Evolutionary conservation across 2,888 invertebrate genomes (phyloP), one percentile per base, ranked within the genome.

Genomic region (Lithophane leautieri): DNA sequence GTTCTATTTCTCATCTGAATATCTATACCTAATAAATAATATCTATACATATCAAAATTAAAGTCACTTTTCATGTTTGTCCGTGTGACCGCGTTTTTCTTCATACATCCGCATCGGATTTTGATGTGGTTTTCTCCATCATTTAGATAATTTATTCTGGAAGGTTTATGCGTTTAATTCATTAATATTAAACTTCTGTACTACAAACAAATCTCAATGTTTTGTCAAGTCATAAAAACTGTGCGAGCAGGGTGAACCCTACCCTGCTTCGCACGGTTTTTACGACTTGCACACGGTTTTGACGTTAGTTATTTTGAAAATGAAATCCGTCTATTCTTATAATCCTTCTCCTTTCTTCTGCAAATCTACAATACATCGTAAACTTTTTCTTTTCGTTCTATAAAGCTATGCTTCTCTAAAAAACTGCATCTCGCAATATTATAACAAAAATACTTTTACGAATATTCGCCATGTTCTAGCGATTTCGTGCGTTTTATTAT

Each of bases 401-500:
- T n/a, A n/a, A 68, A 50, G 19, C 16, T 14, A 50, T n/a, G 2
- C 34, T 42, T 19, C 19, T 28, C 14, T 16, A 67, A 54, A 52
- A 78, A 77, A 19, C 44, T n/a, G 44, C 50, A 25, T 60, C 14
- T 52, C 22, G 16, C 47, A 78, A 56, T 67, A 56, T 67, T 60
- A 44, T 25, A 34, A 70, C n/a, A 73, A 62, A 52, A 25, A n/a
- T 16, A 44, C 16, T 50, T 73, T 69, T 58, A 12, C 16, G n/a
- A 50, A 66, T 16, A 69, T 73, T 63, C 68, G 73, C 72, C 70
- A 77, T 68, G n/a, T 81, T 73, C 9, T 69, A 8, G 54, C 50
- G 54, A 42, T 60, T 65, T 65, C 72, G 61, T 77, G 78, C 67
- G 60, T 47, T n/a, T 54, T 75, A 58, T 80, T 72, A n/a, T n/a